Conservation (phyloP, 37 sponge, comb jelly and placozoan genomes). For the Axinella damicornis region DNA sequence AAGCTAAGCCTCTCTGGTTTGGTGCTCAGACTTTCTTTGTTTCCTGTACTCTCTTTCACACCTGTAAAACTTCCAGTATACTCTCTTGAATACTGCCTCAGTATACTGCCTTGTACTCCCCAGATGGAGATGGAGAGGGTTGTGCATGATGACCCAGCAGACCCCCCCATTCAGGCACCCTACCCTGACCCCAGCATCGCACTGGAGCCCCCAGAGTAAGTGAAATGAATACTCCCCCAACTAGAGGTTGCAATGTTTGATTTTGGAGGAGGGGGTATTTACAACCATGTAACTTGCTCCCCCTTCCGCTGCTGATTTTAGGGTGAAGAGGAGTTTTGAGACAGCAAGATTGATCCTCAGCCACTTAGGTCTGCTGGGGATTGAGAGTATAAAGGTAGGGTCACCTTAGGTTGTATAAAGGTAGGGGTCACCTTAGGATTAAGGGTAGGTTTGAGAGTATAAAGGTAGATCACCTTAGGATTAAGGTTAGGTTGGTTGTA, state of each 20-base stretch:
- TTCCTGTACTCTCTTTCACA: no score
- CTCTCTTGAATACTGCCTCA: no score
- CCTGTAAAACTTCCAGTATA: not conserved
- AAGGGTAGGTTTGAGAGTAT: no score
- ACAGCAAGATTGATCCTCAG: conserved; percentile 76
- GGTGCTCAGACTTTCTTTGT: no score
- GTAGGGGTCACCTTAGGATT: no score
- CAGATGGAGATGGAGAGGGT: conserved; percentile 22
- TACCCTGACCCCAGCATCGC: conserved; percentile 48
- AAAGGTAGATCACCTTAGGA: no score
- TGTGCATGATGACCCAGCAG: not conserved
- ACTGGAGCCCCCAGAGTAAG: conserved; percentile 33
- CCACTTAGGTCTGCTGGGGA: conserved; percentile 70
- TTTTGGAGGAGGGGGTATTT: no score
- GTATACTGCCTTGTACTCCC: not conserved
- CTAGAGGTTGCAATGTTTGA: not conserved
- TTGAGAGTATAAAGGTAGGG: conserved; percentile 62
- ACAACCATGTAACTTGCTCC: not conserved
- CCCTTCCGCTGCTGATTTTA: conserved; percentile 11
- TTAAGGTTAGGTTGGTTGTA: no score
- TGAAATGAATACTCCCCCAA: not conserved
- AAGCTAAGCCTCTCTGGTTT: no score
- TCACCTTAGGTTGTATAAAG: no score
- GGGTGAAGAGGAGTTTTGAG: conserved; percentile 40
- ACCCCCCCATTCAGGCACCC: not conserved